Percentiles rank a stretch among this genome's conserved stretches.
Conservation (phyloP, 2,113 vertebrate species). For the Microtus ochrogaster region DNA sequence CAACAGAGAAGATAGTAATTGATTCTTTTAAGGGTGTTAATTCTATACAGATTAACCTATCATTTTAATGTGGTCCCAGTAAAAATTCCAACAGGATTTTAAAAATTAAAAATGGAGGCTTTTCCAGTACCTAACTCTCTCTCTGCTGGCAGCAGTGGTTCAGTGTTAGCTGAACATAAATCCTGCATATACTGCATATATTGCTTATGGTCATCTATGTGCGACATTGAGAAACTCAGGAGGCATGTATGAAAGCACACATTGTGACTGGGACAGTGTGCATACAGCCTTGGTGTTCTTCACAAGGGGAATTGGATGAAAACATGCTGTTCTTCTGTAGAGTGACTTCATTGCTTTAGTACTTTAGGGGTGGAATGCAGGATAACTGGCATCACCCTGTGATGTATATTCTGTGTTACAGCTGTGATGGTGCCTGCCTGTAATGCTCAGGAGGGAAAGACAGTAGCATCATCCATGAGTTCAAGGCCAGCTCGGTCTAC, state of each 20-base stretch:
- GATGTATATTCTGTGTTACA: neutral
- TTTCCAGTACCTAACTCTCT: neutral
- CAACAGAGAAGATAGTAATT: neutral
- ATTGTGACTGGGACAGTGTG: neutral
- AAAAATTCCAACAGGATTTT: slow-evolving; percentile 16
- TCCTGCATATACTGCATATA: neutral
- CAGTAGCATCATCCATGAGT: too few species aligned
- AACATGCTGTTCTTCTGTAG: neutral
- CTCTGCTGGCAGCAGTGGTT: neutral
- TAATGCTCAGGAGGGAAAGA: neutral
- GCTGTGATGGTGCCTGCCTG: neutral
- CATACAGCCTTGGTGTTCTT: neutral
- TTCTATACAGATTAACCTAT: slow-evolving; percentile 16
- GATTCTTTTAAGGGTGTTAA: slow-evolving; percentile 14
- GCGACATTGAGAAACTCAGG: neutral
- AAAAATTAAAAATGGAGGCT: neutral
- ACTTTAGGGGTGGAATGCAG: neutral
- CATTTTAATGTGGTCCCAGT: neutral
- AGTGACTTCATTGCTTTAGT: neutral
- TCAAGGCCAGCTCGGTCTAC: neutral
- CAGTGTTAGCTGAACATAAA: neutral
- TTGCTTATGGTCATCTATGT: neutral
- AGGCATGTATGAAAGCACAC: neutral
- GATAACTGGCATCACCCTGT: neutral
- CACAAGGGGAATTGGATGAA: neutral